phyloP scores from a whole-genome alignment of 2,797 vertebrate species.

The Acridotheres tristis region DNA sequence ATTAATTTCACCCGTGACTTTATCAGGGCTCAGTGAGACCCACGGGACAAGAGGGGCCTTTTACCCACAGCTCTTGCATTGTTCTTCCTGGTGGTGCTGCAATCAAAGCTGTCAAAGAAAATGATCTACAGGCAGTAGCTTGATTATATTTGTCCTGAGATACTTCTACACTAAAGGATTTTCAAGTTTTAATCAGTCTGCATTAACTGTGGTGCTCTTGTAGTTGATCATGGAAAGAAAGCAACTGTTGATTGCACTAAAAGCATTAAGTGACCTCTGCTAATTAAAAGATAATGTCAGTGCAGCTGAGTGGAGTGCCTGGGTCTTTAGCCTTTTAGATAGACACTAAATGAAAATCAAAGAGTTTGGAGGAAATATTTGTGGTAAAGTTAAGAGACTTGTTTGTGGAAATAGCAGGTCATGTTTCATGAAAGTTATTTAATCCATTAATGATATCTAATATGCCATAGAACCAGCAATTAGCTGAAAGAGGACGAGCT shows the following conservation, averaged over 20 bases:
- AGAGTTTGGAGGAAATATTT: slow-evolving; percentile 57
- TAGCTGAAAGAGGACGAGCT: neutral
- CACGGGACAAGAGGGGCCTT: accelerated
- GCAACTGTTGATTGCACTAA: slow-evolving; percentile 59
- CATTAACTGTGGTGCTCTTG: slow-evolving; percentile 34
- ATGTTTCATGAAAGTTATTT: neutral
- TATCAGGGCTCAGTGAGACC: neutral
- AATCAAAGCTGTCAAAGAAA: slow-evolving; percentile 36
- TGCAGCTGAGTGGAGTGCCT: slow-evolving; percentile 57
- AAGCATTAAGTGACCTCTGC: slow-evolving; percentile 69
- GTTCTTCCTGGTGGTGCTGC: neutral
- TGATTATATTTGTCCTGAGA: slow-evolving; percentile 28
- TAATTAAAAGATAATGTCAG: slow-evolving; percentile 78
- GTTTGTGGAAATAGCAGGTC: slow-evolving; percentile 18
- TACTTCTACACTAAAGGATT: neutral
- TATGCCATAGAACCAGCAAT: neutral
- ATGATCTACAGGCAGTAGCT: neutral
- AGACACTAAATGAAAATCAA: slow-evolving; percentile 65
- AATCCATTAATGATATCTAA: neutral
- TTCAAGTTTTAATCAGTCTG: slow-evolving; percentile 49
- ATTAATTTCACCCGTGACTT: neutral
- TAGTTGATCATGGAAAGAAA: slow-evolving; percentile 31
- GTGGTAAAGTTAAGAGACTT: slow-evolving; percentile 35
- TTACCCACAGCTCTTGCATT: neutral
- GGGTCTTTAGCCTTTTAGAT: slow-evolving; percentile 61